Percentiles rank a stretch among this genome's conserved stretches.
These are phyloP conservation scores for Muscidifurax raptorellus DNA, from an alignment of 1,140 invertebrate genomes.

Conservation along the genomic window DNA sequence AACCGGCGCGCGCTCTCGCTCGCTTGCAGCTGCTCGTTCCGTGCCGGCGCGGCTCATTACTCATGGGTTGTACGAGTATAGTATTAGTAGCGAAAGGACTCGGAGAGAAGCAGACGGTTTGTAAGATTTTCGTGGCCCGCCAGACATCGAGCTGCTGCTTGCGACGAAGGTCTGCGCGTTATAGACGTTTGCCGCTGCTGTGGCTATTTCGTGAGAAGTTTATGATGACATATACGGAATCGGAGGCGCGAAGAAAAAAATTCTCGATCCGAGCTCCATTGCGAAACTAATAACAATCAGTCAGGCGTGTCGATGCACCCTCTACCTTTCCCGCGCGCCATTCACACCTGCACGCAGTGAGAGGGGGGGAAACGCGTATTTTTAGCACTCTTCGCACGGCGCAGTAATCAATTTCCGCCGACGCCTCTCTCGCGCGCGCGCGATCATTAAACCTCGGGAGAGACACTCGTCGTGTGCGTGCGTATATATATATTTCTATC, in stretches of 20 bases:
- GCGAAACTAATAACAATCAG: conserved; percentile 7
- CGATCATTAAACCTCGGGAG: conserved; percentile 42
- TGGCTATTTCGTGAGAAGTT: too few relatives aligned
- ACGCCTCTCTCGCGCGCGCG: neutral
- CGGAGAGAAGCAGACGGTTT: neutral
- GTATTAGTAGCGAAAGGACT: neutral
- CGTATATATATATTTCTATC: neutral
- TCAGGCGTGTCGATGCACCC: neutral
- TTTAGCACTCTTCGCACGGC: neutral
- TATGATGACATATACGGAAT: too few relatives aligned
- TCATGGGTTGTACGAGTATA: conserved; percentile 54
- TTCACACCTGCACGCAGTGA: neutral
- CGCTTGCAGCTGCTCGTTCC: conserved; percentile 8
- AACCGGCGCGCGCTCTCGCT: conserved; percentile 58
- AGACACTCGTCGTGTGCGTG: neutral
- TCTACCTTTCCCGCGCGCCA: neutral
- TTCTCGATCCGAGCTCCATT: neutral
- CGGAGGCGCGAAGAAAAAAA: neutral
- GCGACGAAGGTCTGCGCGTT: too few relatives aligned
- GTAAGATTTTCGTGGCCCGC: conserved; percentile 31
- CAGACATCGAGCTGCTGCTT: neutral
- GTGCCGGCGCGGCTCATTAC: conserved; percentile 62
- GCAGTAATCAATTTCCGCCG: conserved; percentile 38
- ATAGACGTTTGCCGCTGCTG: too few relatives aligned
- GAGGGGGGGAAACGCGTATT: neutral